Evolutionary conservation across 2,797 vertebrate species (phyloP), one percentile per base, ranked within the genome.

Genomic region (Gallinago solitaria): DNA sequence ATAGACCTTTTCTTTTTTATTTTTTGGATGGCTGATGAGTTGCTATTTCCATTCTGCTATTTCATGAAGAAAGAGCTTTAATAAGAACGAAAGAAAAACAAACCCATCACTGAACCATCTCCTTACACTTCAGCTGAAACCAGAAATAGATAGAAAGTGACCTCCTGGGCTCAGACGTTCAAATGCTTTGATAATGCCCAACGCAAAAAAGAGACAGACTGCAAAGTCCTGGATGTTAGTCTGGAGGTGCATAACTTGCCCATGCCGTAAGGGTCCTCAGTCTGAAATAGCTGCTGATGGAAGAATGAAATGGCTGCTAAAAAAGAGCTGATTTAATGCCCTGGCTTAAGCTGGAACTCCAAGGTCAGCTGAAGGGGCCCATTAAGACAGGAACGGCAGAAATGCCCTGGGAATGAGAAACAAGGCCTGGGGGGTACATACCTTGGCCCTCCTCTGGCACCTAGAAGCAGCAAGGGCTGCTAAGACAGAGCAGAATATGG

Each of bases 261-360:
- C 89, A 93, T 60, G 95, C 54, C 83, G 94, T 97, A 95, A 96
- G 93, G 85, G 86, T 85, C 74, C 69, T 92, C 94, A 82, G 60
- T 96, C 88, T 77, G 95, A 97, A 98, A 97, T 53, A 97, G 96
- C 93, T 92, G 81, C 77, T 86, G 86, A 63, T 28, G 67, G 89
- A 95, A 90, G 90, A 89, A 97, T 87, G 85, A 94, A 97, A 89
- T 35, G 48, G 65, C 47, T 89, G 94, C 96, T 98, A 97, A 98
- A 98, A 96, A 90, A 67, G 89, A 96, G 91, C 51, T 28, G 21
- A 74, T 93, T 94, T 96, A 96, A 98, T 85, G 92, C 94, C 48
- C 76, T 4, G 69, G 95, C 93, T 98, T 94, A 93, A 63, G 78
- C 90, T 83, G 82, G 92, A 83, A 92, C 93, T 87, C 91, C 95